These are phyloP conservation scores for Corydoras sp. DNA, from an alignment of 2,113 vertebrate genomes.

Conservation along the genomic window DNA sequence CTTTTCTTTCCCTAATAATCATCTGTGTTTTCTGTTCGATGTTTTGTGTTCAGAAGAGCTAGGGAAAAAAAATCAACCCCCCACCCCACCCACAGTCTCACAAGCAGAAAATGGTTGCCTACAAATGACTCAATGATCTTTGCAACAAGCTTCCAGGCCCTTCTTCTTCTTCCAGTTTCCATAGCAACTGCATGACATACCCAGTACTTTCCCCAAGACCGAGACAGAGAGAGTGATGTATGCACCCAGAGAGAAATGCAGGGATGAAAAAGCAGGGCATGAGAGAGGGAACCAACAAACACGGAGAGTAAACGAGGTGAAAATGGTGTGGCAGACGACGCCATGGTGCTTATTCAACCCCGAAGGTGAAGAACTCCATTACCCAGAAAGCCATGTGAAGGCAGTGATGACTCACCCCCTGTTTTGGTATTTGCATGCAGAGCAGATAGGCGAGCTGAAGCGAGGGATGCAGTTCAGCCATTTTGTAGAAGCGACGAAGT, in stretches of 20 bases:
- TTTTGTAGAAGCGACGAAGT: neutral
- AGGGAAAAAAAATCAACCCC: neutral
- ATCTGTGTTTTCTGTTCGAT: neutral
- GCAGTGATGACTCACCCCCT: conserved; percentile 21
- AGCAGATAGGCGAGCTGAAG: conserved; percentile 9
- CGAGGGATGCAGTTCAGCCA: conserved; percentile 32
- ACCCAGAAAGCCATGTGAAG: conserved; percentile 17
- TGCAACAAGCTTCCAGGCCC: conserved; percentile 55
- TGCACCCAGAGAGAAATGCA: neutral
- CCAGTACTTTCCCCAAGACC: conserved; percentile 47
- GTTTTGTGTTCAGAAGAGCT: neutral
- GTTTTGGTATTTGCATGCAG: conserved; percentile 16
- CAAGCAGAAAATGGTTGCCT: conserved; percentile 64
- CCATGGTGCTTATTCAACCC: conserved; percentile 28
- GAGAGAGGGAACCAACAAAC: neutral
- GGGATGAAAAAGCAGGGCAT: neutral
- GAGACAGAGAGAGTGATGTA: neutral
- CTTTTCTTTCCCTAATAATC: neutral
- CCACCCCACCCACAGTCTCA: conserved; percentile 36
- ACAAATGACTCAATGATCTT: conserved; percentile 63
- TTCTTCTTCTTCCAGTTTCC: conserved; percentile 70
- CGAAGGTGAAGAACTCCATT: conserved; percentile 6
- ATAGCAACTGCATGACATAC: conserved; percentile 68
- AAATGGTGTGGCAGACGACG: conserved; percentile 54
- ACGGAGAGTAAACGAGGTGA: neutral